Evolutionary conservation across 1,140 invertebrate species (phyloP), one percentile per base, ranked within the genome.

Genomic region (Drosophila azteca): DNA sequence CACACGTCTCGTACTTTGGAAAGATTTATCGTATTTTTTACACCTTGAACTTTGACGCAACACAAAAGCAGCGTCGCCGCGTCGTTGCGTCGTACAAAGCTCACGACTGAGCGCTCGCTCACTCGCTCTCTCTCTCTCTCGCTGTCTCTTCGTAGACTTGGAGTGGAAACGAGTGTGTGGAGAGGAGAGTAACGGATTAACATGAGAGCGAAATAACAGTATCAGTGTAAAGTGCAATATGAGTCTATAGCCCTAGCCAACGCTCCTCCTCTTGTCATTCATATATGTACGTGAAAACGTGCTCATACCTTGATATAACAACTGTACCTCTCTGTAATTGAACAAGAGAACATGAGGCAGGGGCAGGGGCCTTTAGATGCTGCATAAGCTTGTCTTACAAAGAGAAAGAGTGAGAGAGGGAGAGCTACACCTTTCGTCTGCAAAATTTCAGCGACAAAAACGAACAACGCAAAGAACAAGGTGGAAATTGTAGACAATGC

Each of bases 31-130:
- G 61, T 53, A 63, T 31, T 58, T 52, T 62, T 48, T 77, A 81
- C 82, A 87, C 82, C 81, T 81, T 87, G 77, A 85, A 87, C 81
- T 85, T 85, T 85, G 80, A 79, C 75, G 79, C 70, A 79, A 82
- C 35, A 60, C 46, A 45, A 39, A 31, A 49, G 59, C 35, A 51
- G 49, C 57, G 48, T 35, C 45, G 51, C 17, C 45, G 51, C 17
- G 39, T 22, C 15, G 22, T 17, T 11, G 35, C 15, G 22, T 17
- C 35, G 35, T 13, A 11, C 3, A 39, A 39, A 13, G 35, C 11
- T 39, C 35, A 11, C 4, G 11, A 26, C 0, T 5, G 24, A 5
- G 17, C 17, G 17, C 17, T 20, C 8, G 31, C 31, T 35, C 31
- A 9, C 8, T 9, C 31, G 0, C 17, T 20, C 24, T 35, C 11